Evolutionary conservation across 2,113 vertebrate species (phyloP).

Genomic region (Scortum barcoo): DNA sequence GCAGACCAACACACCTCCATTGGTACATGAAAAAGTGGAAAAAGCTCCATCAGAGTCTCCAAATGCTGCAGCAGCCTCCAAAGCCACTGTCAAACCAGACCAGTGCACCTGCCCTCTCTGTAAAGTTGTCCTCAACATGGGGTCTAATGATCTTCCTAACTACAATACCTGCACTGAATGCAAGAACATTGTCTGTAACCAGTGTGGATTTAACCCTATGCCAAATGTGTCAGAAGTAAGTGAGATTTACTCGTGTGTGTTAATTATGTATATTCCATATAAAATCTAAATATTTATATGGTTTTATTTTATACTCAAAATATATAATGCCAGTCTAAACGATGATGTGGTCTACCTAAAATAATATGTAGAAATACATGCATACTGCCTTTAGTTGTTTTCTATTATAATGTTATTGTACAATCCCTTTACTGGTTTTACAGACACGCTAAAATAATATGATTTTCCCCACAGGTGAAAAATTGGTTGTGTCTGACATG

Average conservation of each 20-base stretch:
- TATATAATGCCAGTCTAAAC: neutral
- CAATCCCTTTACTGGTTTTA: neutral
- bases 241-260: neutral
- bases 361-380: neutral
- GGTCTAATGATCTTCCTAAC: conserved; percentile 88
- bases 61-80: conserved; percentile 53
- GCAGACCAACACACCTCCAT: conserved; percentile 69
- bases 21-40: conserved; percentile 57
- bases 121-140: conserved; percentile 88
- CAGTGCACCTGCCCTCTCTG: conserved; percentile 89
- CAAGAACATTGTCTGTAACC: conserved; percentile 91
- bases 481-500: conserved; percentile 96
- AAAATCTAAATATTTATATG: neutral
- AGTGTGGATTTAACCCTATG: conserved; percentile 94
- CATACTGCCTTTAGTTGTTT: neutral
- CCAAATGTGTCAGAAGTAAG: conserved; percentile 90
- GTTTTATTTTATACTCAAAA: neutral
- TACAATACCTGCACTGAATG: conserved; percentile 92
- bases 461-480: conserved; percentile 81
- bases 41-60: conserved; percentile 62
- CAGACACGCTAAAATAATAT: neutral
- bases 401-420: neutral
- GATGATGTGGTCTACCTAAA: neutral
- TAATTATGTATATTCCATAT: neutral
- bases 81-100: conserved; percentile 53